Percentiles rank a stretch among this genome's conserved stretches.
Evolutionary conservation across 2,797 vertebrate genomes (phyloP).

Genomic region (Halcyon chelicuti): DNA sequence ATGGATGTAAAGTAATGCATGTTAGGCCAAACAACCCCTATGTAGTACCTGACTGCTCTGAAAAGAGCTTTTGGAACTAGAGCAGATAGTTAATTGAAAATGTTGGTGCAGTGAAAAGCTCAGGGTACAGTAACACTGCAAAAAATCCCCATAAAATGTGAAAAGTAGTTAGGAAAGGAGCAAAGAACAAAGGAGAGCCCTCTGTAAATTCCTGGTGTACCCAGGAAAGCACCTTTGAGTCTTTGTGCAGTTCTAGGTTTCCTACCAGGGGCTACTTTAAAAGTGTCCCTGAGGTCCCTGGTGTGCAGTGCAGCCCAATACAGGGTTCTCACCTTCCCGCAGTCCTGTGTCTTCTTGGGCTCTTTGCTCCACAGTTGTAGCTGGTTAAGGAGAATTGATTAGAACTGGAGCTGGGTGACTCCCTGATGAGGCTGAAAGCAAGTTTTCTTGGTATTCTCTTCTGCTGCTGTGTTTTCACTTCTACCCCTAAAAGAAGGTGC

Average conservation of each 20-base stretch:
- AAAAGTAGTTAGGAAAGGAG: not conserved
- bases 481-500: not conserved
- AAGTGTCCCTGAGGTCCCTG: not conserved
- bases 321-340: not conserved
- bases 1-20: not conserved
- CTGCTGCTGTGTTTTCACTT: not conserved
- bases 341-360: not conserved
- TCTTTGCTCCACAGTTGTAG: not conserved
- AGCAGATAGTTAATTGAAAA: not conserved
- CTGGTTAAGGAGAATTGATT: not conserved
- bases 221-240: not conserved
- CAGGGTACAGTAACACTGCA: not conserved
- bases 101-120: not conserved
- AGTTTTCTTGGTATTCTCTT: not conserved
- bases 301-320: rapidly evolving
- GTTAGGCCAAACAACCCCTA: not conserved
- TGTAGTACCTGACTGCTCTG: not conserved
- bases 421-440: not conserved
- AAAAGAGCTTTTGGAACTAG: not conserved
- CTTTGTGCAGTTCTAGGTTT: not conserved
- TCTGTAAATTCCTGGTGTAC: not conserved
- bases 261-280: not conserved
- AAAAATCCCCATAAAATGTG: not conserved
- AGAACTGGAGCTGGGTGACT: not conserved
- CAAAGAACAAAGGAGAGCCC: not conserved